A percentile compares a stretch with the other conserved stretches of the same genome.
Evolutionary conservation across 1,140 invertebrate species (phyloP).

Genomic region (Drosophila tani): DNA sequence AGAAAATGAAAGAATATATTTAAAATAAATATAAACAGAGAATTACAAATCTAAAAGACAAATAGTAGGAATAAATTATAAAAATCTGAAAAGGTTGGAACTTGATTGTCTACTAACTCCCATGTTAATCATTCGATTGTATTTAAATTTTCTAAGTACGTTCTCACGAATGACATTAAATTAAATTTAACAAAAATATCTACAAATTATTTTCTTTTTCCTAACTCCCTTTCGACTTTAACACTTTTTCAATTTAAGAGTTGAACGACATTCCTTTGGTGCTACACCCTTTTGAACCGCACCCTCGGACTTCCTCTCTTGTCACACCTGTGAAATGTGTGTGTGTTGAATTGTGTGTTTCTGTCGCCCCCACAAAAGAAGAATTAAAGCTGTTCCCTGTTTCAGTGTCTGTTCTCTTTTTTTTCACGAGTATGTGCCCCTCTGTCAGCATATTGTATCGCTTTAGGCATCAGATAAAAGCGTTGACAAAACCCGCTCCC

Average conservation of each 20-base stretch:
- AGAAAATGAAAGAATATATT: neutral
- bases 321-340: constrained; percentile 55
- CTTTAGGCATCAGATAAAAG: constrained; percentile 64
- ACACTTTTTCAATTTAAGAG: constrained; percentile 16
- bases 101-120: neutral
- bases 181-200: neutral
- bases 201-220: neutral
- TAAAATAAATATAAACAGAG: neutral
- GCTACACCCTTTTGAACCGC: constrained; percentile 29
- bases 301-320: constrained; percentile 10
- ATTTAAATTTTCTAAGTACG: neutral
- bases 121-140: neutral
- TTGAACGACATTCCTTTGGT: constrained; percentile 20
- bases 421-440: neutral
- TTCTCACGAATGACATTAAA: neutral
- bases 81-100: too few relatives aligned
- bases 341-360: constrained; percentile 16
- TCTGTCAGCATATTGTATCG: constrained; percentile 56
- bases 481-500: constrained; percentile 66
- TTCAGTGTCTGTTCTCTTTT: neutral
- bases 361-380: constrained; percentile 31
- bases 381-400: constrained; percentile 41
- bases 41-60: neutral
- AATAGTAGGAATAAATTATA: neutral
- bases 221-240: neutral